Percentiles rank a stretch among this genome's conserved stretches.
Conservation (phyloP, 2,888 invertebrate genomes). For the Calameuta pallipes region DNA sequence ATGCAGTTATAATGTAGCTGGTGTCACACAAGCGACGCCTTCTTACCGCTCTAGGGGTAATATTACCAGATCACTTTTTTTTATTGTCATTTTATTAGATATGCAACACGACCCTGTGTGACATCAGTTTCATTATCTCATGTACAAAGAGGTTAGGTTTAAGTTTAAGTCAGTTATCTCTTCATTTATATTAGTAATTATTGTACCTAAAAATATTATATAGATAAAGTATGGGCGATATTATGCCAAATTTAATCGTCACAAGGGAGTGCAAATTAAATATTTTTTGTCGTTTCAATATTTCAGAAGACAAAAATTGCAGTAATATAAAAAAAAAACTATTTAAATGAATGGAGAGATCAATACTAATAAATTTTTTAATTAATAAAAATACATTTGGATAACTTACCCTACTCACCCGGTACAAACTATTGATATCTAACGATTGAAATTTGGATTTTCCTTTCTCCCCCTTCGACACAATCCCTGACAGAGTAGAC, state of each 20-base stretch:
- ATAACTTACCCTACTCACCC: slow-evolving; percentile 81
- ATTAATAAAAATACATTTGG: slow-evolving; percentile 18
- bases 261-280: background rate
- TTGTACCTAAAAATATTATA: background rate
- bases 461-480: slow-evolving; percentile 87
- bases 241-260: background rate
- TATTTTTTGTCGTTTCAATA: background rate
- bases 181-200: background rate
- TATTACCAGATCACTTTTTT: background rate
- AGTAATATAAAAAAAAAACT: background rate
- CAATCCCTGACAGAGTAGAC: slow-evolving; percentile 94
- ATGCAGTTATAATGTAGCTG: too few relatives aligned
- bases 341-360: background rate
- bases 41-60: background rate
- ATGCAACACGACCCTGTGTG: background rate
- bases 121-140: background rate
- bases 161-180: background rate
- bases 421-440: slow-evolving; percentile 98
- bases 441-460: slow-evolving; percentile 96
- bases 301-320: background rate
- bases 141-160: background rate
- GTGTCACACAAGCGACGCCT: too few relatives aligned
- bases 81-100: background rate
- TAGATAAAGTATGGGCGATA: background rate
- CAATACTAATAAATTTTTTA: background rate